Base-by-base conservation (phyloP, 2,888 invertebrate genomes). In the Lathronympha strigana region DNA sequence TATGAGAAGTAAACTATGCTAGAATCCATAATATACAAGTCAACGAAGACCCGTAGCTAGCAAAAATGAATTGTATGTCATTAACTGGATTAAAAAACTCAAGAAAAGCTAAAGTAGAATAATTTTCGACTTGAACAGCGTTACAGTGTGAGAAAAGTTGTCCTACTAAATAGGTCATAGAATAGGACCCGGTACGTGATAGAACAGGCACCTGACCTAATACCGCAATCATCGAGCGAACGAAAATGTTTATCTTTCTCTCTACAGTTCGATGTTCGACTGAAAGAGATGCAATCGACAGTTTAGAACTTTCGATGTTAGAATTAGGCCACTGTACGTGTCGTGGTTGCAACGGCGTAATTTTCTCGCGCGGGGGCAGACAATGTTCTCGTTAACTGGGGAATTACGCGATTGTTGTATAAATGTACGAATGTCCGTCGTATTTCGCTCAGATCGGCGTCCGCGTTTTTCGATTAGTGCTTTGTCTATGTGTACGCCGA, bases 311-410 rank as follows among this genome's bases (percentile, higher is more conserved):
- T n/a, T n/a, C n/a, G n/a, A n/a, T n/a, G n/a, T n/a, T n/a, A n/a
- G n/a, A n/a, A n/a, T n/a, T 19, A 19, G 21, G 5, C 4, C 13
- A 13, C 38, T 3, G 15, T 23, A 47, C 47, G 47, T 47, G 47
- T n/a, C 47, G 47, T 2, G 47, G 47, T 47, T 47, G 47, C 47
- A 47, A 13, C 23, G 43, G n/a, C 8, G 47, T 23, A 47, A n/a
- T 47, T 47, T 47, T 23, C 23, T 6, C 23, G 43, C 21, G n/a
- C 21, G 47, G n/a, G 47, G 6, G 15, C 15, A 15, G 38, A 47
- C 23, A 47, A 47, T 47, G 47, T 23, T 47, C 47, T 47, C 47
- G 47, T 47, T 47, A 47, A 23, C 47, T 23, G 47, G 6, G 47
- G 47, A 23, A 47, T 47, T 47, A 47, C 47, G n/a, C 23, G 47